Percentiles rank a stretch among this genome's conserved stretches.
phyloP scores from a whole-genome alignment of 2,113 vertebrate genomes.

The Tychaedon coryphoeus region DNA sequence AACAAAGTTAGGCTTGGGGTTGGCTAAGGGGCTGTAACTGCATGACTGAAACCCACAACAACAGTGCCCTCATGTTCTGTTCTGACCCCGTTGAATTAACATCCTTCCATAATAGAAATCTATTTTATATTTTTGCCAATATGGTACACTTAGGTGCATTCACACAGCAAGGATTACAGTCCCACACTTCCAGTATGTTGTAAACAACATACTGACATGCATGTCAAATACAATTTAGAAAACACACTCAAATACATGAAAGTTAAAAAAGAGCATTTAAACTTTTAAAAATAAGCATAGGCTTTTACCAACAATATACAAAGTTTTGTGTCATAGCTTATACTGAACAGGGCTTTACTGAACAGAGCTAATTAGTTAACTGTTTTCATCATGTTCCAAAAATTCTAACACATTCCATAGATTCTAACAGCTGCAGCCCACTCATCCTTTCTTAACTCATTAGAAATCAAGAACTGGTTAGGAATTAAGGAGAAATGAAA shows the following conservation, averaged over 20 bases:
- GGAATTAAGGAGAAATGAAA: not conserved
- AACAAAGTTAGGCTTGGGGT: not conserved
- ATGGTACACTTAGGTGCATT: not conserved
- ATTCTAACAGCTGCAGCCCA: not conserved
- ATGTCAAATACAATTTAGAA: not conserved
- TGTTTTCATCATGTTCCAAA: not conserved
- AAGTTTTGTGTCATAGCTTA: not conserved
- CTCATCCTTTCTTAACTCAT: not conserved
- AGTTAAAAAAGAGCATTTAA: not conserved
- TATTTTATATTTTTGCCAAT: not conserved
- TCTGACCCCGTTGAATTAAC: not conserved
- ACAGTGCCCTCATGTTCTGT: not conserved
- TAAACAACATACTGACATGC: not conserved
- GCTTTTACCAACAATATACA: not conserved
- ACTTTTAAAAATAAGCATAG: not conserved
- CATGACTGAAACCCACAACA: not conserved
- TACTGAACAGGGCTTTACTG: not conserved
- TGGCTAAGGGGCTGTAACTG: not conserved
- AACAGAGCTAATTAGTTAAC: not conserved
- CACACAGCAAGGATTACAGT: not conserved
- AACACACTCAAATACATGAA: not conserved
- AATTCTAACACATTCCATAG: not conserved
- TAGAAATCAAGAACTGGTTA: not conserved
- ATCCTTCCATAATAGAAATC: not conserved
- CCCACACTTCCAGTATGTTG: not conserved